phyloP scores from a whole-genome alignment of 2,113 vertebrate species.

The Pluvianellus socialis region DNA sequence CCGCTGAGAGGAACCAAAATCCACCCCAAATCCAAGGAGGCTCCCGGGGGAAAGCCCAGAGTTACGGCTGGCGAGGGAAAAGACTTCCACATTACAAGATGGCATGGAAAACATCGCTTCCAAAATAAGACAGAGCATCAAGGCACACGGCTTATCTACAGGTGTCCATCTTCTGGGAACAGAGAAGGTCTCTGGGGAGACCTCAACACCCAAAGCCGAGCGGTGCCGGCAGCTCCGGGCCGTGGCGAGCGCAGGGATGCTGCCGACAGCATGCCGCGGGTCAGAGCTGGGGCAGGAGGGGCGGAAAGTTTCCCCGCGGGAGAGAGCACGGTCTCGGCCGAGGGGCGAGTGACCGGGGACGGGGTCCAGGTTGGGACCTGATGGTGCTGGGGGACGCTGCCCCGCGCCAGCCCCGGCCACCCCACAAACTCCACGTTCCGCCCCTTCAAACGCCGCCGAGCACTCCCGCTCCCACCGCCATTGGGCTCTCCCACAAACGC shows the following conservation, averaged over 20 bases:
- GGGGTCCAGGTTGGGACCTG: fast-evolving
- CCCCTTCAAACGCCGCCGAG: fast-evolving
- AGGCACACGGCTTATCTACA: fast-evolving
- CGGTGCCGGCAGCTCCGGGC: neutral
- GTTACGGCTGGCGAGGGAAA: neutral
- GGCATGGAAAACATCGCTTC: neutral
- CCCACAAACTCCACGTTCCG: fast-evolving
- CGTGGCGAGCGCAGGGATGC: fast-evolving
- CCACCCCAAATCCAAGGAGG: neutral
- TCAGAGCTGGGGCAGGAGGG: too few relatives aligned
- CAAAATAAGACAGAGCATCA: neutral
- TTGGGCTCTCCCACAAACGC: fast-evolving
- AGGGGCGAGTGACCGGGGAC: too few relatives aligned
- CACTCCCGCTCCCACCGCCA: fast-evolving
- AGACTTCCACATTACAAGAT: neutral
- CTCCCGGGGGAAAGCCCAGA: neutral
- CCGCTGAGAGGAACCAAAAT: neutral
- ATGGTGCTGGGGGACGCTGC: neutral
- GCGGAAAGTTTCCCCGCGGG: neutral
- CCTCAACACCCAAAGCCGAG: neutral
- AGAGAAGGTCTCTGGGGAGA: neutral
- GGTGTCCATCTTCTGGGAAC: neutral
- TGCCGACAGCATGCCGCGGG: fast-evolving
- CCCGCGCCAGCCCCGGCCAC: fast-evolving
- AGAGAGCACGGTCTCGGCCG: neutral